Base-by-base conservation (phyloP, 2,113 vertebrate genomes). In the Clinocottus analis region DNA sequence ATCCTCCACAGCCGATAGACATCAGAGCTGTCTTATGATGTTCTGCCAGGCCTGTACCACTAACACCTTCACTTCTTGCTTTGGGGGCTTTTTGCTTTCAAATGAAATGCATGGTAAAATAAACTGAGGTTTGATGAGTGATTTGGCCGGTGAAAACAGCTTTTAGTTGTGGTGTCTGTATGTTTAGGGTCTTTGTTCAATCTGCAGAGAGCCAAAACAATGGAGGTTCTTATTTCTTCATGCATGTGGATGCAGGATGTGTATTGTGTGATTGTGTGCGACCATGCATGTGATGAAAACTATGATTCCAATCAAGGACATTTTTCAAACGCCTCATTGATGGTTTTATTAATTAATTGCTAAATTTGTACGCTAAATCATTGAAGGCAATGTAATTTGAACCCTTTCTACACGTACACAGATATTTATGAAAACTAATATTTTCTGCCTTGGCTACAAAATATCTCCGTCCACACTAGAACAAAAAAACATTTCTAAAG, bases 291-390 rank as follows among this genome's bases (percentile, higher is more conserved):
- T 59, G 19, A 76, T 77, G 73, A 73, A 60, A 72, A 51, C 25
- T 60, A 25, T 37, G 35, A 61, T 29, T 49, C 16, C 27, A 58
- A 35, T 51, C 13, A 9, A 29, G 72, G 49, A 76, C 73, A 75
- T 65, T 61, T 80, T 70, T 25, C 45, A 72, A 65, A 83, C 43
- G 11, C 23, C 77, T 83, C 61, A 84, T 63, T 86, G 55, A 78
- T 81, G 31, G 65, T 61, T 49, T 29, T n/a, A n/a, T n/a, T n/a
- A n/a, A n/a, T n/a, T n/a, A n/a, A n/a, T n/a, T n/a, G n/a, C n/a
- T n/a, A n/a, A 25, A 78, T 67, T 78, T 17, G 51, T 25, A 66
- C 67, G 65, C 62, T 49, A 68, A 77, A 71, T 72, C 70, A 63
- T 78, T 53, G 83, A 83, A 78, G 61, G 69, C 65, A 58, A 3